Percentiles rank a stretch among this genome's conserved stretches.
Conservation (phyloP, 2,797 vertebrate genomes). For the Phoebastria nigripes region DNA sequence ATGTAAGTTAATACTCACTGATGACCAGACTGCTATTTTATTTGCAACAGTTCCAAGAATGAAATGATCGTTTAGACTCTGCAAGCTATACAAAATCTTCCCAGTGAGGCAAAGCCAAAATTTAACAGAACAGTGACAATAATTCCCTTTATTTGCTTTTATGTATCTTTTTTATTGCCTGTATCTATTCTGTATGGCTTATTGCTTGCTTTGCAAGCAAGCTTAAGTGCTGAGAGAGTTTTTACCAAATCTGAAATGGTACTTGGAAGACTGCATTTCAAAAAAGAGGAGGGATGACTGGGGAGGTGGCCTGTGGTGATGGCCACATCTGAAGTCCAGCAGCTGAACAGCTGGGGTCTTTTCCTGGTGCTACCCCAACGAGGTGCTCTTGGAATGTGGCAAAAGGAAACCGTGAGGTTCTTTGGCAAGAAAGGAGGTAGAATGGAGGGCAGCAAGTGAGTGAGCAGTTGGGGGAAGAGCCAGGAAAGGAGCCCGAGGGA, state of each 20-base stretch:
- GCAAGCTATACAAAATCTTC: neutral
- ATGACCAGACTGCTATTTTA: neutral
- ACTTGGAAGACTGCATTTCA: neutral
- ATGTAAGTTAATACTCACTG: neutral
- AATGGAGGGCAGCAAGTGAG: neutral
- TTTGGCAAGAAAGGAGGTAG: neutral
- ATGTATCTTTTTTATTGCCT: neutral
- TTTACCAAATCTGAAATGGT: neutral
- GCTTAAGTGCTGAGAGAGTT: neutral
- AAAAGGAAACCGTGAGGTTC: neutral
- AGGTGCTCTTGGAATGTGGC: neutral
- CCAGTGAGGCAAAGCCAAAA: neutral
- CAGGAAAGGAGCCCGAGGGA: neutral
- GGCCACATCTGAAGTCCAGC: neutral
- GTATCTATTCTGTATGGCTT: neutral
- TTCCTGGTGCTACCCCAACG: neutral
- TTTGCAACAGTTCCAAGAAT: neutral
- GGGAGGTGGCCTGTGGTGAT: neutral
- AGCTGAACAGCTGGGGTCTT: neutral
- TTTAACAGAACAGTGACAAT: neutral
- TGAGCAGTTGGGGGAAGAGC: neutral
- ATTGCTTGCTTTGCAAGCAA: neutral
- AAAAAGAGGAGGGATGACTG: neutral
- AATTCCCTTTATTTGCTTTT: neutral
- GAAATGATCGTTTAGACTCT: neutral